These are phyloP conservation scores for Pteropus alecto DNA, from an alignment of 2,113 vertebrate species.

Conservation along the genomic window DNA sequence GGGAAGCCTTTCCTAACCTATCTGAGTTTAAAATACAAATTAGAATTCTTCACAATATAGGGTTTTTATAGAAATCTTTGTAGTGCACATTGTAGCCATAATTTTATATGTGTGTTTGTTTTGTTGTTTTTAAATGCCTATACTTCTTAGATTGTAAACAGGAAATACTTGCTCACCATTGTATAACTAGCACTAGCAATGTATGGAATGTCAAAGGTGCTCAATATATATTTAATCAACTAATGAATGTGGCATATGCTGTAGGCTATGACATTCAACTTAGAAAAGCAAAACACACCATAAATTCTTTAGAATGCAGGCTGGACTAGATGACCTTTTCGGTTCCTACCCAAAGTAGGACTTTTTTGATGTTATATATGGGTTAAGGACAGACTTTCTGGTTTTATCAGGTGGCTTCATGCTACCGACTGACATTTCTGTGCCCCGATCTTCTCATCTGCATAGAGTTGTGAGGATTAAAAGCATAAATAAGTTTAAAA, in stretches of 20 bases:
- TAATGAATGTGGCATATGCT: background rate
- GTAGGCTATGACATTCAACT: background rate
- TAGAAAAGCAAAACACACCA: background rate
- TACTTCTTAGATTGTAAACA: background rate
- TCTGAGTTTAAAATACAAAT: conserved; percentile 1
- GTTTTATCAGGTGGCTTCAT: background rate
- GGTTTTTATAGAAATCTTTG: background rate
- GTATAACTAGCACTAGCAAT: background rate
- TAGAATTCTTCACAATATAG: background rate
- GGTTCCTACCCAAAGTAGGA: background rate
- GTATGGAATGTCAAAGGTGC: background rate
- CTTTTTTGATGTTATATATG: background rate
- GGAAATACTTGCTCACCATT: background rate
- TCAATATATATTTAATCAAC: background rate
- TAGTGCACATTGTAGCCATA: background rate
- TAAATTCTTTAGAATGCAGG: background rate
- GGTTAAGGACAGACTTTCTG: background rate
- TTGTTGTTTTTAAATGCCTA: background rate
- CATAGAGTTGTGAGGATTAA: background rate
- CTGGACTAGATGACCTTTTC: background rate
- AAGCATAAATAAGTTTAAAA: background rate
- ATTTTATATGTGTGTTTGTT: background rate
- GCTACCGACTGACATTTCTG: background rate
- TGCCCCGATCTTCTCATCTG: background rate
- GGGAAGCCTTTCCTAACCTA: background rate